Evolutionary conservation across 92 coral and sea anemone genomes (phyloP), one percentile per base, ranked within the genome.

Genomic region (Porites lobata): DNA sequence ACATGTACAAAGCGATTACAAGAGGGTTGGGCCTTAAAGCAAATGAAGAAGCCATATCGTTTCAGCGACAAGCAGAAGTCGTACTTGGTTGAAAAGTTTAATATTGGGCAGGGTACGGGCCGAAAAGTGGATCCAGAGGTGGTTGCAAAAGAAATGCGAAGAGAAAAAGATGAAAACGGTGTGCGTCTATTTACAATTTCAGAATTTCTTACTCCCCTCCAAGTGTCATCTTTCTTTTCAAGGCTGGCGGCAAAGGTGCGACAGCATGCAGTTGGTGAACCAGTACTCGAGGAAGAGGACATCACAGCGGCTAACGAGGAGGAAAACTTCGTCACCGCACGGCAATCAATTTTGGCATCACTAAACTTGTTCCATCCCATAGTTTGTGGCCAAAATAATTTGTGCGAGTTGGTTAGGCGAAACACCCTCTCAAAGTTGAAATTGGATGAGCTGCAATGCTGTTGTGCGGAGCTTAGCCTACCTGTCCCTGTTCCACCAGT

Each of bases 211-310:
- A 78, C 79, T 1, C 79, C 74, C 6, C 71, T 51, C n/a, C 90
- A 86, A 78, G 83, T 86, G 56, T 50, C 85, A 2, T 78, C 85
- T 3, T 68, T 86, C 56, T 86, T 86, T 67, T 86, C 90, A 61
- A 57, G 90, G 82, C 83, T 79, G 76, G 85, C 90, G 18, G 85
- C 90, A 52, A 86, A 86, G 79, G 43, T 86, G 59, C 76, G 81
- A 59, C 65, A 85, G 82, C 81, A 64, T 64, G 20, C 75, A 75
- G 90, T 68, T 52, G 76, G 76, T 14, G 54, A 71, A 71, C 54
- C 53, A 58, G 5, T 75, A 61, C 43, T 32, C 43, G 77, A 75
- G 13, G 75, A 85, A 58, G 82, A 85, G 47, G 82, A 63, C 58
- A 71, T 77, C 50, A 50, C 43, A 75, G 88, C 82, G 50, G 88